Evolutionary conservation across 2,113 vertebrate genomes (phyloP), one percentile per base, ranked within the genome.

Genomic region (Paraplagusia blochii): DNA sequence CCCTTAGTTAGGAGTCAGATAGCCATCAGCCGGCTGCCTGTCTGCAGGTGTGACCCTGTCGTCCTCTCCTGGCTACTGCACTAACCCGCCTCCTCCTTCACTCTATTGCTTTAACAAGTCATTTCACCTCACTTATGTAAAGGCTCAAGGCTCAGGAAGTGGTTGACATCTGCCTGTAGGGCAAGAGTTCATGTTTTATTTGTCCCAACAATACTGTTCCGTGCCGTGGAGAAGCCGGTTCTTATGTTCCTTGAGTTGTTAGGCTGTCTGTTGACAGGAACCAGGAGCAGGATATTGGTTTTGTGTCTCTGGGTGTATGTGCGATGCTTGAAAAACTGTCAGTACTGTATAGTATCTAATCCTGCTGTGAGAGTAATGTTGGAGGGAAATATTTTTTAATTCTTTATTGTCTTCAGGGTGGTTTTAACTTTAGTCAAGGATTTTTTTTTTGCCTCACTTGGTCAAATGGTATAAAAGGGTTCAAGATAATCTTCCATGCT

Each of bases 131-230:
- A 69, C 55, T 76, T 81, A 69, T 51, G 51, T 54, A 53, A 47
- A 66, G 50, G 58, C 74, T 72, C 58, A 48, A 40, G 66, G 52
- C 69, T 72, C 52, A 67, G 71, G 79, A 81, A 80, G 73, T 70
- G 44, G 59, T 66, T 69, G 68, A 77, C 73, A 75, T 15, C 4
- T 45, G 52, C 19, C 79, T 50, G 55, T 3, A 7, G 38, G 69
- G 43, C 11, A 42, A 12, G 11, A 13, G 63, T 66, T 72, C 63
- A 56, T 59, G 50, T n/a, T 59, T 46, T 44, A 34, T 58, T 36
- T 49, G 54, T 63, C 48, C 56, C 39, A 13, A 42, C n/a, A 29
- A 45, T 48, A 42, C 54, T 59, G 66, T 18, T 71, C 44, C 11
- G 53, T 75, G 52, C 57, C 53, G 22, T 29, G 38, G 44, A 40